A percentile compares a stretch with the other conserved stretches of the same genome.
Conservation (phyloP, 2,113 vertebrate genomes). For the Merops nubicus region DNA sequence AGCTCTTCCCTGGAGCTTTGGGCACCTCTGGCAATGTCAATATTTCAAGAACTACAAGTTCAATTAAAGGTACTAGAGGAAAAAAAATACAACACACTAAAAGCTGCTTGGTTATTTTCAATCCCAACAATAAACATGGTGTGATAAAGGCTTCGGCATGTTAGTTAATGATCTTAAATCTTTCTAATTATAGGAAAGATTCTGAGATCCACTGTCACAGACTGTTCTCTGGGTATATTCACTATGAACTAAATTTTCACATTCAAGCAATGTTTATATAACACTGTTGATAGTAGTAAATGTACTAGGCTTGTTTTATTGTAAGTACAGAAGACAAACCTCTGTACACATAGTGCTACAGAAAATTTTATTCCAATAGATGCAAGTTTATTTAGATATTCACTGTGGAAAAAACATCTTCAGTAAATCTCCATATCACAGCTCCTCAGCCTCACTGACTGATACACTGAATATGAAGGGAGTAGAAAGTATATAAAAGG, state of each 20-base stretch:
- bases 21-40: not conserved
- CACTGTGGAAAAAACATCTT: not conserved
- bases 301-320: not conserved
- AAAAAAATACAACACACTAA: not conserved
- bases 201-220: not conserved
- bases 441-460: not conserved
- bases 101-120: not conserved
- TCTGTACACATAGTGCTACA: not conserved
- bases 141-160: not conserved
- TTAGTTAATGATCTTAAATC: not conserved
- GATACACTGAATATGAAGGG: not conserved
- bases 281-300: not conserved
- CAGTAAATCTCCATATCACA: not conserved
- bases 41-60: not conserved
- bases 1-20: not conserved
- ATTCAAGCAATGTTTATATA: not conserved
- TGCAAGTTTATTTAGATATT: not conserved
- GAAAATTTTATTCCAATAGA: not conserved
- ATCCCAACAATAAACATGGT: not conserved
- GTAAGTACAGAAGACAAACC: not conserved
- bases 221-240: not conserved
- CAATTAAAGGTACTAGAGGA: not conserved
- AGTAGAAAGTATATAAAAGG: not conserved
- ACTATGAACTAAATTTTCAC: not conserved
- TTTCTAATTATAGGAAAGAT: not conserved